Evolutionary conservation across 2,888 invertebrate genomes (phyloP), one percentile per base, ranked within the genome.

Genomic region (Vannuccia rotundouncinata): DNA sequence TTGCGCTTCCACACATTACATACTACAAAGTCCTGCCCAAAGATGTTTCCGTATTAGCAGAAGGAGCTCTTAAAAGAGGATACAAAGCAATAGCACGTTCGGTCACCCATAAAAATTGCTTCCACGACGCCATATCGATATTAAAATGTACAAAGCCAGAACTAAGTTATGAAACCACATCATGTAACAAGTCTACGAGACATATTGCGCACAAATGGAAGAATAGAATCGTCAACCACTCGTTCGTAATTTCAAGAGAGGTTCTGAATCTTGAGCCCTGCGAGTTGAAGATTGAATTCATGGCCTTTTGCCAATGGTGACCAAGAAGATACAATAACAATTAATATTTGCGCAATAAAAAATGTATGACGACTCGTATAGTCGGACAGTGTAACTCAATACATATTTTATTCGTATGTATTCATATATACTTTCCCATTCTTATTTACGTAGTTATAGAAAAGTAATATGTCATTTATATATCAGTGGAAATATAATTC

Each of bases 1-100:
- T 66, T 66, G 66, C 66, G 66, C 66, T 66, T 66, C 66, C 66
- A 66, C 22, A 66, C 66, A 66, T 66, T 66, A 66, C 66, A 66
- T 66, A 66, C 66, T 66, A 27, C 66, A 17, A 66, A 66, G 22
- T 66, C 5, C 66, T 66, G 66, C 66, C 25, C 66, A 66, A 66
- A 66, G 66, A 66, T 66, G 66, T 27, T 66, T 66, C 66, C 66
- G 66, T 13, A 66, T 66, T 66, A 66, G 66, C 66, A 66, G 25
- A 66, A 66, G 66, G 66, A 66, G 66, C 66, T 13, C 17, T 66
- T 66, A 17, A 66, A 45, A 45, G 66, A 66, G 66, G 25, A 5
- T 66, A 22, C 66, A 66, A 66, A 66, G 45, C 66, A 66, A 66
- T 66, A 66, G 66, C 10, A 66, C 25, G 66, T 66, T 22, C 66